Evolutionary conservation across 2,797 vertebrate genomes (phyloP).

Genomic region (Myotis daubentonii): DNA sequence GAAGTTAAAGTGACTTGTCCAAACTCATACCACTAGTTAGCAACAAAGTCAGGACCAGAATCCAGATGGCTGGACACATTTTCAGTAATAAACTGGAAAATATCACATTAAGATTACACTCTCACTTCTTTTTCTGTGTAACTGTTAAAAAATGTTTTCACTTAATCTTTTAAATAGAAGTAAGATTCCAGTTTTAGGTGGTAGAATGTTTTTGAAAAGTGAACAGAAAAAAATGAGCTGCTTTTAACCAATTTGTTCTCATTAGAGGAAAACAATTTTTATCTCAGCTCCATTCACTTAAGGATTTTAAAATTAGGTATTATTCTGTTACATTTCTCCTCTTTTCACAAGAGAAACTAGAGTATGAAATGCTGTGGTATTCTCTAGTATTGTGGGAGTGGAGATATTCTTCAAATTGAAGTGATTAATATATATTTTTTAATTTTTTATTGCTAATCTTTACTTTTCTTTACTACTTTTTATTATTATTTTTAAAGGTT

Average conservation of each 20-base stretch:
- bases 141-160: constrained; percentile 1
- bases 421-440: not conserved
- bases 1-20: not conserved
- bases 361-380: not conserved
- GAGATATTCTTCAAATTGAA: not conserved
- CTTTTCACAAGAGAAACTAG: not conserved
- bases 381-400: not conserved
- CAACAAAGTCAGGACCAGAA: not conserved
- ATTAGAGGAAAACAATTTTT: constrained; percentile 8
- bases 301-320: not conserved
- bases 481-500: not conserved
- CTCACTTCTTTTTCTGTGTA: not conserved
- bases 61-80: not conserved
- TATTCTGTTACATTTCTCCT: not conserved
- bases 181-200: constrained; percentile 15
- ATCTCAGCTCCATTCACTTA: not conserved
- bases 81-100: not conserved
- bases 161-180: constrained; percentile 44
- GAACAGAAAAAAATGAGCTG: not conserved
- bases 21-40: not conserved
- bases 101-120: not conserved
- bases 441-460: not conserved
- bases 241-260: constrained; percentile 11
- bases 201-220: not conserved
- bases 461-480: not conserved